Conservation (phyloP, 1,140 invertebrate species). For the Drosophila azteca region DNA sequence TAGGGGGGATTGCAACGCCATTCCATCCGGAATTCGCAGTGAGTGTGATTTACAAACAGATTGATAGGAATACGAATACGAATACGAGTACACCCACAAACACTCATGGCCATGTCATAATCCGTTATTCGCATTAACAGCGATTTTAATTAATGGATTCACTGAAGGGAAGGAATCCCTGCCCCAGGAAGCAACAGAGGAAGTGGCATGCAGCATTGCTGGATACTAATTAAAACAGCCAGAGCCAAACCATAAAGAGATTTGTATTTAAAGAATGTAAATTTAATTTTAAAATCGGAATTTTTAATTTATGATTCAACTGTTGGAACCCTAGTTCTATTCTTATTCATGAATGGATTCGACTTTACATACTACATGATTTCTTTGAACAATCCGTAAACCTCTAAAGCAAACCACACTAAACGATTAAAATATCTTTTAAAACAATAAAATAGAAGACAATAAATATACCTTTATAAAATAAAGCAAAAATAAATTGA, state of each 20-base stretch:
- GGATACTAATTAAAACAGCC: constrained; percentile 41
- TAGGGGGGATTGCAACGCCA: too few species aligned
- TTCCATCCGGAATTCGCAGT: not conserved
- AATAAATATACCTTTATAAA: too few species aligned
- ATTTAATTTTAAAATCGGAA: too few species aligned
- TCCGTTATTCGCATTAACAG: constrained; percentile 73
- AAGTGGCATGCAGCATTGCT: not conserved
- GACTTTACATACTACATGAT: too few species aligned
- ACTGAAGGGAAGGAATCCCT: constrained; percentile 52
- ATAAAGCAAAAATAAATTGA: too few species aligned
- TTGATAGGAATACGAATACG: constrained; percentile 17
- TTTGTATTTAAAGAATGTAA: not conserved
- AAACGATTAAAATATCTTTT: too few species aligned
- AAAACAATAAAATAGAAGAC: too few species aligned
- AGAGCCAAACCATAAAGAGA: not conserved
- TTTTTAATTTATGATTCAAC: not conserved
- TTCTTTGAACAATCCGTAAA: too few species aligned
- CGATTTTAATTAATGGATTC: constrained; percentile 81
- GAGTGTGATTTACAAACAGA: constrained; percentile 31
- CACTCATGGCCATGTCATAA: constrained; percentile 69
- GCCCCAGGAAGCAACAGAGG: constrained; percentile 9
- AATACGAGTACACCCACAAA: constrained; percentile 33
- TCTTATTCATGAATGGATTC: too few species aligned
- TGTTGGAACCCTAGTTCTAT: not conserved
- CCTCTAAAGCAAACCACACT: too few species aligned